Conservation (phyloP, 2,113 vertebrate species). For the Anseranas semipalmata region DNA sequence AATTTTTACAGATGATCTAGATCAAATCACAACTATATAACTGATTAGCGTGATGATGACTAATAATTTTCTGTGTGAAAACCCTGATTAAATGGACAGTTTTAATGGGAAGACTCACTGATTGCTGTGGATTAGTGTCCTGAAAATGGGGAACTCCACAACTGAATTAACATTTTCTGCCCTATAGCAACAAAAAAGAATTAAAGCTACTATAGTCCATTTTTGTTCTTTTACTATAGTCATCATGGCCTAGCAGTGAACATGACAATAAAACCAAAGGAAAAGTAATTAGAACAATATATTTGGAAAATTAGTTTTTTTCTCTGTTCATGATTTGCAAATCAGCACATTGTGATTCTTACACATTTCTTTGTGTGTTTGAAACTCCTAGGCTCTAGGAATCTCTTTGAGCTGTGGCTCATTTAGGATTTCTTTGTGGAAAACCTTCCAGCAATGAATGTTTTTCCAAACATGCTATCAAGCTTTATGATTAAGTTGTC, state of each 20-base stretch:
- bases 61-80: background rate
- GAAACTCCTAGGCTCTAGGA: background rate
- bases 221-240: background rate
- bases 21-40: background rate
- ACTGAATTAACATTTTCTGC: background rate
- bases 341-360: background rate
- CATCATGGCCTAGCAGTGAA: background rate
- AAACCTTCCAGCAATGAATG: background rate
- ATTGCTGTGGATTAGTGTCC: fast-evolving
- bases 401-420: background rate
- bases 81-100: background rate
- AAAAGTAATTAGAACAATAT: background rate
- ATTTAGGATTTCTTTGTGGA: background rate
- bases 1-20: background rate
- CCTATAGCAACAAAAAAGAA: background rate
- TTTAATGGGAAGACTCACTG: background rate
- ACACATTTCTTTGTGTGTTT: background rate
- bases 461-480: fast-evolving
- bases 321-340: background rate
- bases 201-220: background rate
- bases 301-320: background rate
- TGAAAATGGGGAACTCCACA: background rate
- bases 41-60: background rate
- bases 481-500: background rate
- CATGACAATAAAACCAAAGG: background rate